Percentiles rank a stretch among this genome's conserved stretches.
Evolutionary conservation across 2,888 invertebrate species (phyloP).

Genomic region (Microdon myrmicae): DNA sequence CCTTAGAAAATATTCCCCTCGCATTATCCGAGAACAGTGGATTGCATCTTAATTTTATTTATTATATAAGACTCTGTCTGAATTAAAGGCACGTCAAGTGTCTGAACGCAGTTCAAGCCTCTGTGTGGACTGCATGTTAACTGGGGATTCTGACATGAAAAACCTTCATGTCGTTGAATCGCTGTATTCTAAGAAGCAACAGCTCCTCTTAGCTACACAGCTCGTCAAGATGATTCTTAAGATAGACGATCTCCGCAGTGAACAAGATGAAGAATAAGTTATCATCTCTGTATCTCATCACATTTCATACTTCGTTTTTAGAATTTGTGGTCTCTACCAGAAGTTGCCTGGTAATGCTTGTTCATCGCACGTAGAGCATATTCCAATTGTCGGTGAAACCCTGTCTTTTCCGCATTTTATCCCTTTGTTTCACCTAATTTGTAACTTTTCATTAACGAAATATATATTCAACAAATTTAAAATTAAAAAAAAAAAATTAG

Average conservation of each 20-base stretch:
- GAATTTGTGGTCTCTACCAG: too few relatives aligned
- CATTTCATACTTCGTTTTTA: too few relatives aligned
- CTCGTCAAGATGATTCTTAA: slow-evolving; percentile 99
- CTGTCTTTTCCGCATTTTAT: too few relatives aligned
- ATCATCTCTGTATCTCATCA: too few relatives aligned
- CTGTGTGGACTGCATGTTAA: slow-evolving; percentile 94
- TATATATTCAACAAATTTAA: too few relatives aligned
- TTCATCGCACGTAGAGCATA: too few relatives aligned
- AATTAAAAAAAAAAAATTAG: too few relatives aligned
- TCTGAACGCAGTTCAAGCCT: slow-evolving; percentile 84
- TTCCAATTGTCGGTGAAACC: too few relatives aligned
- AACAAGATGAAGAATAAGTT: slow-evolving; percentile 67
- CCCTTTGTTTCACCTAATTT: too few relatives aligned
- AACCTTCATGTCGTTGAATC: slow-evolving; percentile 96
- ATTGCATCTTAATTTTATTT: slow-evolving; percentile 88
- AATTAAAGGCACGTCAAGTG: slow-evolving; percentile 89
- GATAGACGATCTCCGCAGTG: slow-evolving; percentile 92
- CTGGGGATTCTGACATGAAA: slow-evolving; percentile 89
- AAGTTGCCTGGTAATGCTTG: too few relatives aligned
- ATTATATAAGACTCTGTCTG: slow-evolving; percentile 88
- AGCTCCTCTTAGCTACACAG: slow-evolving; percentile 95
- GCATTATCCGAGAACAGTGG: slow-evolving; percentile 98
- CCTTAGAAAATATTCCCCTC: slow-evolving; percentile 92
- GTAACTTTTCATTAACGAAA: too few relatives aligned
- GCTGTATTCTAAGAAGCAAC: slow-evolving; percentile 95